Percentiles rank a stretch among this genome's conserved stretches.
Evolutionary conservation across 23 tunicate species (phyloP).

Genomic region (Ascidia mentula): DNA sequence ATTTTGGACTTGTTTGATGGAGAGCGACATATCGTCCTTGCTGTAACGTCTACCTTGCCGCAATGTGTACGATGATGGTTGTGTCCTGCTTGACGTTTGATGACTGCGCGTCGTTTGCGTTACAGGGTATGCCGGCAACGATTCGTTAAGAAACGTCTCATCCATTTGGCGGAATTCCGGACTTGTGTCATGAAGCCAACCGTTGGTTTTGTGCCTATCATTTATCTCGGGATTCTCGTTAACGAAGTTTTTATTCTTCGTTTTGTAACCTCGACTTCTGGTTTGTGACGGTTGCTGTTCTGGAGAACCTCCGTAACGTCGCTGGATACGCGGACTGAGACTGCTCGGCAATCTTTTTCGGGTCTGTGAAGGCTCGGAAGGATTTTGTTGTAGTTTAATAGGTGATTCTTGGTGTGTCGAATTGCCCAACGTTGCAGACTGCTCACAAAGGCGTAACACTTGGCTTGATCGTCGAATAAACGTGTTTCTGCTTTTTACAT

Average conservation of each 20-base stretch:
- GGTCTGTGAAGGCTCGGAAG: neutral
- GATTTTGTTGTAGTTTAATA: neutral
- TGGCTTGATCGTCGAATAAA: slow-evolving; percentile 17
- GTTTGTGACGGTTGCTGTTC: neutral
- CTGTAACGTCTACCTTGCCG: slow-evolving; percentile 13
- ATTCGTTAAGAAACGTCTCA: neutral
- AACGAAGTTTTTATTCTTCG: too few relatives aligned
- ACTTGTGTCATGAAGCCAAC: neutral
- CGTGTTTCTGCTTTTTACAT: neutral
- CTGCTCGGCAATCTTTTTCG: slow-evolving; percentile 36
- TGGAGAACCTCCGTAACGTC: slow-evolving; percentile 13
- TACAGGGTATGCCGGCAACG: neutral
- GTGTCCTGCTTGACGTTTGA: neutral
- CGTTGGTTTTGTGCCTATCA: neutral
- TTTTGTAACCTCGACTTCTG: neutral
- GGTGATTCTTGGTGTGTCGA: neutral
- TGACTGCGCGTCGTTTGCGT: neutral
- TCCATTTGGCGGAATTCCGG: neutral
- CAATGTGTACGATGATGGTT: neutral
- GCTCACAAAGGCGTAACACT: slow-evolving; percentile 8
- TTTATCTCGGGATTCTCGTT: neutral
- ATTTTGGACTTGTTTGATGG: neutral
- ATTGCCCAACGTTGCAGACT: neutral
- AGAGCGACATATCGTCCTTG: slow-evolving; percentile 25
- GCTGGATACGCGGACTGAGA: slow-evolving; percentile 17